phyloP scores from a whole-genome alignment of 2,797 vertebrate genomes.

The Paratrypauchen microcephalus region DNA sequence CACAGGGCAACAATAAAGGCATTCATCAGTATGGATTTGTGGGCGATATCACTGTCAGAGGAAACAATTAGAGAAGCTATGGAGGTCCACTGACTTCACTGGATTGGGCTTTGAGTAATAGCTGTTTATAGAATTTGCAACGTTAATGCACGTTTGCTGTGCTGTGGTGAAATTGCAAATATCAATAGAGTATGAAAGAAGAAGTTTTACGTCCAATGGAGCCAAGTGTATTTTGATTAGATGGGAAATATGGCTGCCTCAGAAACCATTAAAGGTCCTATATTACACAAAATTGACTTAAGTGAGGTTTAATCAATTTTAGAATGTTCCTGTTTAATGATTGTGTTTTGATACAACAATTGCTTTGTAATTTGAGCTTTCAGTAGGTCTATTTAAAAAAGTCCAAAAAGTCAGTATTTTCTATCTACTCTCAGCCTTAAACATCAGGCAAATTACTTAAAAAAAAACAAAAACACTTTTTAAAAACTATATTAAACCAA shows the following conservation, averaged over 20 bases:
- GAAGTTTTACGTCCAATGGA: neutral
- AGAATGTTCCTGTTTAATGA: too few relatives aligned
- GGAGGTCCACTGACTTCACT: slow-evolving; percentile 32
- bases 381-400: too few relatives aligned
- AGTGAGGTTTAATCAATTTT: too few relatives aligned
- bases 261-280: too few relatives aligned
- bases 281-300: too few relatives aligned
- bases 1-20: slow-evolving; percentile 45
- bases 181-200: neutral
- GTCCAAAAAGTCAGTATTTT: slow-evolving; percentile 11
- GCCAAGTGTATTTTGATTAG: neutral
- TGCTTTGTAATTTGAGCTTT: slow-evolving; percentile 5
- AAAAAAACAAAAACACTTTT: too few relatives aligned
- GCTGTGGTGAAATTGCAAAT: slow-evolving; percentile 3
- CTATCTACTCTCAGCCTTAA: slow-evolving; percentile 7
- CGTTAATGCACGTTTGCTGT: slow-evolving; percentile 5
- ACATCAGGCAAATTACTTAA: neutral
- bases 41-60: slow-evolving; percentile 29
- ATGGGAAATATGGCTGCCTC: neutral
- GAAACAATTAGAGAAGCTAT: slow-evolving; percentile 28
- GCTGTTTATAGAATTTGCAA: slow-evolving; percentile 23
- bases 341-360: too few relatives aligned
- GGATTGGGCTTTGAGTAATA: slow-evolving; percentile 25
- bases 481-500: neutral
- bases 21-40: slow-evolving; percentile 63